Evolutionary conservation across 2,888 invertebrate species (phyloP).

Genomic region (Perithous albicinctus): DNA sequence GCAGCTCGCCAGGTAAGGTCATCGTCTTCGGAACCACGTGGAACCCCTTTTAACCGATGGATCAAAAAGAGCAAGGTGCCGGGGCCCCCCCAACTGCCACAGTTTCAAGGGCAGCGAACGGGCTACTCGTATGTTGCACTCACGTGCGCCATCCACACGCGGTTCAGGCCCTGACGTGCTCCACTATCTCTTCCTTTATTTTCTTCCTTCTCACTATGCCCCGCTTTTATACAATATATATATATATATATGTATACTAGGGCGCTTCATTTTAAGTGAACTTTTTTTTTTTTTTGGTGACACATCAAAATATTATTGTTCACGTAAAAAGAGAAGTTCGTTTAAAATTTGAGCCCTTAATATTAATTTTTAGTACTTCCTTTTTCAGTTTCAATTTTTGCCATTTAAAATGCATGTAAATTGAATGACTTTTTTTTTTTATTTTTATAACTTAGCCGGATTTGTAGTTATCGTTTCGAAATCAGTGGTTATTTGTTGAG

Average conservation of each 20-base stretch:
- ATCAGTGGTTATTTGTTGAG: too few relatives aligned
- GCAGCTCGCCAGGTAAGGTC: constrained; percentile 31
- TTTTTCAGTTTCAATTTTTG: too few relatives aligned
- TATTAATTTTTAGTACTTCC: too few relatives aligned
- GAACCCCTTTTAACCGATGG: constrained; percentile 48
- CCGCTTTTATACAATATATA: constrained; percentile 27
- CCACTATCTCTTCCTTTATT: constrained; percentile 13
- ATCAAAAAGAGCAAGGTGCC: constrained; percentile 49
- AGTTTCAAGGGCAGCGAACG: constrained; percentile 65
- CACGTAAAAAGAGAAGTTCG: too few relatives aligned
- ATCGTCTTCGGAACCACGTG: constrained; percentile 33
- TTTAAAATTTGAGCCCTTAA: too few relatives aligned
- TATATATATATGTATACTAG: not conserved
- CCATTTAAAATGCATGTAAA: too few relatives aligned
- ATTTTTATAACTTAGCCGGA: too few relatives aligned
- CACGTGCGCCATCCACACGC: constrained; percentile 45
- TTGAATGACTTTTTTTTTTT: too few relatives aligned
- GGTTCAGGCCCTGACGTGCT: constrained; percentile 30
- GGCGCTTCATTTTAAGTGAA: too few relatives aligned
- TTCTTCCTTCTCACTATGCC: not conserved
- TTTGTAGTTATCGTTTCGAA: too few relatives aligned
- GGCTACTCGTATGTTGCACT: constrained; percentile 55
- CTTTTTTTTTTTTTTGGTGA: too few relatives aligned
- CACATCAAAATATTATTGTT: too few relatives aligned
- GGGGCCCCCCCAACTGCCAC: constrained; percentile 31